Percentiles rank a stretch among this genome's conserved stretches.
These are phyloP conservation scores for Sceloporus undulatus DNA, from an alignment of 2,113 vertebrate genomes.

Conservation along the genomic window DNA sequence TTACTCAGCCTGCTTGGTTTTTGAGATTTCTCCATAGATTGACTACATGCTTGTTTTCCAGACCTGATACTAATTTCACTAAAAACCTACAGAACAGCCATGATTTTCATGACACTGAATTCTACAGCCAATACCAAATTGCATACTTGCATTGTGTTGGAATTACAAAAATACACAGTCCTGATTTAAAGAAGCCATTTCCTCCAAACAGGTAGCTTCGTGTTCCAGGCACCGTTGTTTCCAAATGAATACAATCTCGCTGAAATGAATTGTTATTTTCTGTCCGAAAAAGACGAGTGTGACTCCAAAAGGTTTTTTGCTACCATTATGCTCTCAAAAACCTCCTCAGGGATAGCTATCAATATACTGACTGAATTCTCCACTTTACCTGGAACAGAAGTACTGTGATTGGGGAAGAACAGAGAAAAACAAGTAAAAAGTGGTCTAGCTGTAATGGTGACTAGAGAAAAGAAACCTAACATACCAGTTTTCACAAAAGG, in stretches of 20 bases:
- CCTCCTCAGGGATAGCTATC: neutral
- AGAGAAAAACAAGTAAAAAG: neutral
- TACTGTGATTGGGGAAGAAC: neutral
- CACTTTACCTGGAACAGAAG: neutral
- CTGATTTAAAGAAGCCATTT: neutral
- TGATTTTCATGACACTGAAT: neutral
- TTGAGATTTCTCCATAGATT: neutral
- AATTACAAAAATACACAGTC: neutral
- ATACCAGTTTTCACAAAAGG: slow-evolving; percentile 80
- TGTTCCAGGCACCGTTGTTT: neutral
- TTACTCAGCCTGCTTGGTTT: neutral
- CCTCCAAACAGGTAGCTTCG: neutral
- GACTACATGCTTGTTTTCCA: neutral
- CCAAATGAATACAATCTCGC: neutral
- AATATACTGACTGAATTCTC: neutral
- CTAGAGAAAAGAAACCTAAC: slow-evolving; percentile 31
- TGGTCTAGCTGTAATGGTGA: neutral
- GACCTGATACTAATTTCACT: neutral
- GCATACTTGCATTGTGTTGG: neutral
- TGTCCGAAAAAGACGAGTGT: neutral
- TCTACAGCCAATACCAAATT: neutral
- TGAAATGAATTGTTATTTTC: neutral
- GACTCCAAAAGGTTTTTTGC: no score
- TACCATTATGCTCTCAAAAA: neutral
- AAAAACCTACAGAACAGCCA: neutral